Base-by-base conservation (phyloP, 2,888 invertebrate genomes). In the Acanthoscelides obtectus region DNA sequence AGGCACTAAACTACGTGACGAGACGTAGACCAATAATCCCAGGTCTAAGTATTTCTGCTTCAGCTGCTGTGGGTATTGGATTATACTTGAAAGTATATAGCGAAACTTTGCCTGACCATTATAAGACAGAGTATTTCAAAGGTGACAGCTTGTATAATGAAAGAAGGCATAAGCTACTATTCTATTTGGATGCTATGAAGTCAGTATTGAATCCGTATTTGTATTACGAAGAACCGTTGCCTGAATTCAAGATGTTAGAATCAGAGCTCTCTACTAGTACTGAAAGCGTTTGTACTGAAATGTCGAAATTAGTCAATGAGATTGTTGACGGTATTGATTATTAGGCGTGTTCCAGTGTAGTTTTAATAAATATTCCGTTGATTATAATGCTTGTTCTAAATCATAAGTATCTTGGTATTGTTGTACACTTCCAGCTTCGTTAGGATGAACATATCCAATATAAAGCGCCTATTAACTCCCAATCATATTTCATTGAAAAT, bases 1-100 rank as follows among this genome's bases (percentile, higher is more conserved):
- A 87, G 71, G 90, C 89, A 0, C 86, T 91, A 71, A 87, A 87
- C 72, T 84, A 86, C 64, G 85, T 88, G 0, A 87, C 87, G 72
- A 86, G 85, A 0, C 70, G 86, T 20, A 86, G 91, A 73, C 91
- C 91, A 0, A 88, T 91, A 75, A 88, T 91, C 77, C 89, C 90
- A 0, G 90, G 90, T 0, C 83, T 91, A 22, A 83, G 84, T 74
- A 81, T 87, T 63, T 76, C 83, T 68, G 71, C 85, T 5, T 90
- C 90, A 0, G 91, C 88, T 0, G 82, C 88, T 0, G 80, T 91
- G 68, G 87, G 87, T 73, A 83, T 91, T 65, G 91, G 87, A 2
- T 80, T 90, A 45, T 88, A 86, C 81, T 81, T 92, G 69, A 91
- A 91, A 83, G 82, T 85, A 4, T 83, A 87, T 72, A 89, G 89